Conservation (phyloP, 1,140 invertebrate species). For the Melipona quadrifasciata region DNA sequence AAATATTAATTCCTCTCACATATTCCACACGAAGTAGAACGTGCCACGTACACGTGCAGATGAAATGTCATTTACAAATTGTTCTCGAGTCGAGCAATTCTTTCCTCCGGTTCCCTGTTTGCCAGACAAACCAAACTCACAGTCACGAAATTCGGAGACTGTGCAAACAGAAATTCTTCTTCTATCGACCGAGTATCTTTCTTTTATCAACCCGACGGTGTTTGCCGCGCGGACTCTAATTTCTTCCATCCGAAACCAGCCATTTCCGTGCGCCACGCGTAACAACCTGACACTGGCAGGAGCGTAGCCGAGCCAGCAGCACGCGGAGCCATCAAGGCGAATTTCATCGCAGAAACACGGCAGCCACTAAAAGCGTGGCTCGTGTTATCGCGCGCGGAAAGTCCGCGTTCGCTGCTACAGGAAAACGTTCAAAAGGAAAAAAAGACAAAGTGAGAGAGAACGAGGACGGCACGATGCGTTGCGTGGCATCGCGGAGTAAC, state of each 20-base stretch:
- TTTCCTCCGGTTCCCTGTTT: not conserved
- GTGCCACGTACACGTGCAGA: not conserved
- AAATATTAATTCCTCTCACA: not conserved
- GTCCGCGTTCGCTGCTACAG: not conserved
- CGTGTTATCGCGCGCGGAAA: not conserved
- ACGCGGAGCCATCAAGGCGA: not conserved
- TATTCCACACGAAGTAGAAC: not conserved
- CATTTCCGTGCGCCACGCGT: not conserved
- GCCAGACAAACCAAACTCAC: not conserved
- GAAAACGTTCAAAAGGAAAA: not conserved
- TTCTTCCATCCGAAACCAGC: not conserved
- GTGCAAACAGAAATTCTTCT: too few species aligned
- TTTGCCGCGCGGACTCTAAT: not conserved
- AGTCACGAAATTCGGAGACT: not conserved
- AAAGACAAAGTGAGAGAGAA: not conserved
- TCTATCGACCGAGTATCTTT: not conserved
- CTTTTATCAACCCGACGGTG: not conserved
- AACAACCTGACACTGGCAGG: not conserved
- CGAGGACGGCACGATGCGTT: not conserved
- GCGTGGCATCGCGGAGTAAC: constrained; percentile 7
- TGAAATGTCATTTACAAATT: not conserved
- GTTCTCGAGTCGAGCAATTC: too few species aligned
- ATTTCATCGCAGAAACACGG: not conserved
- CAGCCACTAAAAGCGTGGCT: not conserved
- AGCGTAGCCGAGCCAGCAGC: not conserved